Evolutionary conservation across 92 coral and sea anemone genomes (phyloP).

Genomic region (Nematostella vectensis): DNA sequence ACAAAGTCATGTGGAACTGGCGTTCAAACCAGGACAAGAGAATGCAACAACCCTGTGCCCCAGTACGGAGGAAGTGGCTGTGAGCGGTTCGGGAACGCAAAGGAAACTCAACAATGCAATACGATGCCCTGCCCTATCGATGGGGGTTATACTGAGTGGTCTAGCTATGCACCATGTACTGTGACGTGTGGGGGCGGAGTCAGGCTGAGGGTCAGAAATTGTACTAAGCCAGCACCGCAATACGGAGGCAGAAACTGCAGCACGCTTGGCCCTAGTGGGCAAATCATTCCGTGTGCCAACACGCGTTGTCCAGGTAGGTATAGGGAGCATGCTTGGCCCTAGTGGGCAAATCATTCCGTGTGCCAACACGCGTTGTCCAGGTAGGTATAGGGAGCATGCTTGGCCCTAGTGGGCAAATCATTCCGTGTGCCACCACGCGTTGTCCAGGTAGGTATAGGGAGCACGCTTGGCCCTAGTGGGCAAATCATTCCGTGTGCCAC

Average conservation of each 20-base stretch:
- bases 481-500: no score
- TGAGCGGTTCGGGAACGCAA: conserved; percentile 18
- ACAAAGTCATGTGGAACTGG: conserved; percentile 42
- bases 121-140: conserved; percentile 50
- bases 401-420: no score
- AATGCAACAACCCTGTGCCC: conserved; percentile 50
- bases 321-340: no score
- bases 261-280: conserved; percentile 40
- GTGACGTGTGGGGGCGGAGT: conserved; percentile 64
- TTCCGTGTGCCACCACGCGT: no score
- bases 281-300: conserved; percentile 35
- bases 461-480: no score
- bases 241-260: conserved; percentile 63
- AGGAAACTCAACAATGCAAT: conserved; percentile 30
- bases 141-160: conserved; percentile 63
- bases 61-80: conserved; percentile 50
- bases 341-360: no score
- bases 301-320: conserved; percentile 86
- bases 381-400: no score
- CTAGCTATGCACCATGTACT: conserved; percentile 46
- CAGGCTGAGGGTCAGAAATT: conserved; percentile 45
- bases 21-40: conserved; percentile 22
- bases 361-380: no score
- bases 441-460: no score
- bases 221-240: conserved; percentile 60